A percentile compares a stretch with the other conserved stretches of the same genome.
These are phyloP conservation scores for Mystacides longicornis DNA, from an alignment of 2,888 invertebrate species.

Conservation along the genomic window DNA sequence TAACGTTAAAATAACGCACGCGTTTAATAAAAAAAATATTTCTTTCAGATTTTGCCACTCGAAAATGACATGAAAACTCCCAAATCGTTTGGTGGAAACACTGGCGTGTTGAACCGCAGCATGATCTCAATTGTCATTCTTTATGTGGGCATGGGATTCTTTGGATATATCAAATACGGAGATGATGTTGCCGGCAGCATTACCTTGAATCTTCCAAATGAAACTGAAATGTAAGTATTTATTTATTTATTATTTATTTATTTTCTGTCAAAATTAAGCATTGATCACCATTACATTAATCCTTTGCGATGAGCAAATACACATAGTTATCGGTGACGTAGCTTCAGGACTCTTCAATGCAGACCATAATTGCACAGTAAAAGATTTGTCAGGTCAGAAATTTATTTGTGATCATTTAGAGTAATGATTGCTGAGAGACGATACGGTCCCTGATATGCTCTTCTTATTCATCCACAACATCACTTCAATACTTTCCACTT, in stretches of 20 bases:
- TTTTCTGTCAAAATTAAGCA: background rate
- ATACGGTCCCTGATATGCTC: too few species aligned
- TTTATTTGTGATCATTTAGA: too few species aligned
- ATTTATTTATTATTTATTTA: background rate
- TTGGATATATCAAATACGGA: conserved; percentile 86
- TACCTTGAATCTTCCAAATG: conserved; percentile 72
- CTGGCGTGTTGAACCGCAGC: conserved; percentile 77
- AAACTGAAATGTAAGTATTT: conserved; percentile 51
- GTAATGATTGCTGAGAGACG: too few species aligned
- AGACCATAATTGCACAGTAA: too few species aligned
- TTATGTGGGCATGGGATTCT: conserved; percentile 85
- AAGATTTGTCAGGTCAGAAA: too few species aligned
- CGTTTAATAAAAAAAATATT: too few species aligned
- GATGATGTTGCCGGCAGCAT: conserved; percentile 65
- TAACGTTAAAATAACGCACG: background rate
- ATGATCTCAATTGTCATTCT: conserved; percentile 76
- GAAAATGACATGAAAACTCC: conserved; percentile 94
- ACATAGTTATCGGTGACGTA: too few species aligned
- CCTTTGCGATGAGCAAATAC: too few species aligned
- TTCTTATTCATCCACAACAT: too few species aligned
- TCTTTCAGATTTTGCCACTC: conserved; percentile 76
- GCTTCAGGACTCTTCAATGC: too few species aligned
- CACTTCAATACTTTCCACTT: too few species aligned
- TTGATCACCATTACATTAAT: background rate
- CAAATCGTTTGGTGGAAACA: conserved; percentile 66